These are phyloP conservation scores for Muscicapa comitata DNA, from an alignment of 2,797 vertebrate genomes.

Conservation along the genomic window DNA sequence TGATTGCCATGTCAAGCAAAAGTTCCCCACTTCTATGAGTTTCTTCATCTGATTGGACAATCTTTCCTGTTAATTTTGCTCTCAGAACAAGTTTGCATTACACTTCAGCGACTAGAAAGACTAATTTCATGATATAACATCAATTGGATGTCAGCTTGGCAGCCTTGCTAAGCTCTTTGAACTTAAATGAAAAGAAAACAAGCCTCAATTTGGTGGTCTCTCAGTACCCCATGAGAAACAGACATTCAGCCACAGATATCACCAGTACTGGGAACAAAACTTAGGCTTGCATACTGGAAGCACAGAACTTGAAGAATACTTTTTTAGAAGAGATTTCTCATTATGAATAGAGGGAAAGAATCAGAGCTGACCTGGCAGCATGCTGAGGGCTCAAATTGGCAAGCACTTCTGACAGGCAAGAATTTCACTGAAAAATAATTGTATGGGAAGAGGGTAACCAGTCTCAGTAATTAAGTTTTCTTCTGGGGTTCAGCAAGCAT, in stretches of 20 bases:
- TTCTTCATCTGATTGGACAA: background rate
- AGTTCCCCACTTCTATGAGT: background rate
- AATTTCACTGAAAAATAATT: background rate
- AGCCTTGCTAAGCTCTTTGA: background rate
- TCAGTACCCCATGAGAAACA: background rate
- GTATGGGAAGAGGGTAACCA: background rate
- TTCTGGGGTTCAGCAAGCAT: background rate
- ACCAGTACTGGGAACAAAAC: background rate
- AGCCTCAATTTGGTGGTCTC: background rate
- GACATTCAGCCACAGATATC: background rate
- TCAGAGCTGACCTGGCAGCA: background rate
- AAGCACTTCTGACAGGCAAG: background rate
- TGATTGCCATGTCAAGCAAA: background rate
- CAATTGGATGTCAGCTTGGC: background rate
- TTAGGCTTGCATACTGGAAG: background rate
- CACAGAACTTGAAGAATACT: background rate
- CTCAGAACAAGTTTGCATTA: background rate
- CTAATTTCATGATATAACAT: background rate
- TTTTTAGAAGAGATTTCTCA: background rate
- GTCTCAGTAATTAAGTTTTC: background rate
- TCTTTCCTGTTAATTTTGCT: background rate
- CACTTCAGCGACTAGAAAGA: background rate
- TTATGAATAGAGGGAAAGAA: background rate
- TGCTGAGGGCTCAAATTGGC: background rate
- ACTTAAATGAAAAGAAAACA: background rate